phyloP scores from a whole-genome alignment of 92 coral and sea anemone genomes.

The Chrysogorgia sp. region DNA sequence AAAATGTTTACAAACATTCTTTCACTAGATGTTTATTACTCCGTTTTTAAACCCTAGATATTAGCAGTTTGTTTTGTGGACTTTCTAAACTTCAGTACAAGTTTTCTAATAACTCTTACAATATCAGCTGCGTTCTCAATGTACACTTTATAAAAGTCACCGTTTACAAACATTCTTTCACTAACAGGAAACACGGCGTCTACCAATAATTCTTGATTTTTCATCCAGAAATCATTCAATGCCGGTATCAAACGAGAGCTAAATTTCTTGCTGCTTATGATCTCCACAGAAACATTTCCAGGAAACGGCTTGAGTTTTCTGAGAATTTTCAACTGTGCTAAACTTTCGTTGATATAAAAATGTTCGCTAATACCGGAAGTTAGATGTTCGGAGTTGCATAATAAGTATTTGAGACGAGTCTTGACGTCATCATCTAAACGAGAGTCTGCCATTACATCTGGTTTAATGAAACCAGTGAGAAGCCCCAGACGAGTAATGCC shows the following conservation, averaged over 20 bases:
- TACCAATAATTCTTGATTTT: conserved; percentile 62
- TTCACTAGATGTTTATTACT: too few relatives aligned
- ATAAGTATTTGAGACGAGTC: conserved; percentile 75
- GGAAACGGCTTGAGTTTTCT: conserved; percentile 77
- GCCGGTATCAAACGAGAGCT: conserved; percentile 6
- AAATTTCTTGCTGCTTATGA: conserved; percentile 67
- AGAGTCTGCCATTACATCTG: conserved; percentile 52
- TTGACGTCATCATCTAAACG: conserved; percentile 57
- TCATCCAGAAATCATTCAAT: conserved; percentile 58
- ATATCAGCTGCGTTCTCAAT: conserved; percentile 65
- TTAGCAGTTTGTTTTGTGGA: conserved; percentile 20
- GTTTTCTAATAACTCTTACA: conserved; percentile 67
- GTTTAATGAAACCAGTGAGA: conserved; percentile 73
- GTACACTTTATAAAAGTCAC: conserved; percentile 72
- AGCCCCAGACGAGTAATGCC: conserved; percentile 79
- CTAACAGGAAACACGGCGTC: conserved; percentile 63
- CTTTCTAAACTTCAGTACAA: conserved; percentile 75
- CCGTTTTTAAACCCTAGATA: conserved; percentile 1
- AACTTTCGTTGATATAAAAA: conserved; percentile 88
- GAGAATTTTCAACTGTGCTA: conserved; percentile 78
- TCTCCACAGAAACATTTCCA: conserved; percentile 54
- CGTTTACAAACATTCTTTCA: conserved; percentile 61
- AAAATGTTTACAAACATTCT: too few relatives aligned
- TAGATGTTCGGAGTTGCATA: conserved; percentile 84
- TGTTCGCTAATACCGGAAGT: conserved; percentile 88